Conservation (phyloP, 2,888 invertebrate species). For the Emmelina monodactyla region DNA sequence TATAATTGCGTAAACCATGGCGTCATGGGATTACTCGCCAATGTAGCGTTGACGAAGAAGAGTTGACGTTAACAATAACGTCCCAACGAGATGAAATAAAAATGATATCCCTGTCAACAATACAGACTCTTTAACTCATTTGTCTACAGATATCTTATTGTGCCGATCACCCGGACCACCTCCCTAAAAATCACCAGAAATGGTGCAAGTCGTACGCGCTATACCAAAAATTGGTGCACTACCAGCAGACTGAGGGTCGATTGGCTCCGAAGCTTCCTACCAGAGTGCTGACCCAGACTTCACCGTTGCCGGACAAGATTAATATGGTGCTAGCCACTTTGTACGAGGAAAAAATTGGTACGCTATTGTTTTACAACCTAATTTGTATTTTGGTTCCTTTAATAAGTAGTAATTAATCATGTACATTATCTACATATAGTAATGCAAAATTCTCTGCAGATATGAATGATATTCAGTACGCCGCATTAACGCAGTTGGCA, state of each 20-base stretch:
- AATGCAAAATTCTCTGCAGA: too few relatives aligned
- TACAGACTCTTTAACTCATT: too few relatives aligned
- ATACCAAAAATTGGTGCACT: conserved; percentile 64
- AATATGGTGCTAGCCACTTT: conserved; percentile 52
- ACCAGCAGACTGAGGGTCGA: conserved; percentile 67
- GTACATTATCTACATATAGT: too few relatives aligned
- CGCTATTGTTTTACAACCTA: too few relatives aligned
- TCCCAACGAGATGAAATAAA: too few relatives aligned
- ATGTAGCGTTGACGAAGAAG: too few relatives aligned
- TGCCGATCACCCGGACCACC: conserved; percentile 53
- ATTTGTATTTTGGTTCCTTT: too few relatives aligned
- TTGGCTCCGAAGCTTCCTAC: conserved; percentile 67
- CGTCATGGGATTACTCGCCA: too few relatives aligned
- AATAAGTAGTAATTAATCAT: too few relatives aligned
- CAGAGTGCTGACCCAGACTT: conserved; percentile 32
- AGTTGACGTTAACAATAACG: too few relatives aligned
- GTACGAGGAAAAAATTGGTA: conserved; percentile 52
- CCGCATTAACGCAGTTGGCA: conserved; percentile 69
- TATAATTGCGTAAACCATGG: too few relatives aligned
- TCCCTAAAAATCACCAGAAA: conserved; percentile 52
- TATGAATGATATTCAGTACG: conserved; percentile 68
- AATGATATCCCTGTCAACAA: too few relatives aligned
- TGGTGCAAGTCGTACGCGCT: conserved; percentile 72
- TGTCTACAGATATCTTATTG: conserved; percentile 65
- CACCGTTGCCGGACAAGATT: conserved; percentile 45